Conservation (phyloP, 2,888 invertebrate genomes). For the Chymomyza amoena region DNA sequence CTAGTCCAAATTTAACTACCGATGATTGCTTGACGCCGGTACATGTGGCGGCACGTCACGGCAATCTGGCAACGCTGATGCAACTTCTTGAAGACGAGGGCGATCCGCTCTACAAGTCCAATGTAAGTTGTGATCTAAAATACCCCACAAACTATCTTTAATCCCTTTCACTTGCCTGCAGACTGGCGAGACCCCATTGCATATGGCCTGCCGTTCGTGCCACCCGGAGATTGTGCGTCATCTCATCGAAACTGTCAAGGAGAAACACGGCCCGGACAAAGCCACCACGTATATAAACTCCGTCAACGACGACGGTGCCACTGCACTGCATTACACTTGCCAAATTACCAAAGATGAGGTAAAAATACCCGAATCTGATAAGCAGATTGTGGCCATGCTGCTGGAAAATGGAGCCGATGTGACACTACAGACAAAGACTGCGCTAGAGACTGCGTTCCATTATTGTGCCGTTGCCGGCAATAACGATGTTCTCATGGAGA, state of each 20-base stretch:
- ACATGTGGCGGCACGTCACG: conserved; percentile 96
- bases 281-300: conserved; percentile 93
- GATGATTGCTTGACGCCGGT: conserved; percentile 98
- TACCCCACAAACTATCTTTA: not conserved
- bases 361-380: conserved; percentile 84
- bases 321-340: conserved; percentile 95
- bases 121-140: conserved; percentile 81
- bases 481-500: conserved; percentile 95
- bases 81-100: conserved; percentile 96
- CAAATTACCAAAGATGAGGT: conserved; percentile 92
- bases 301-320: conserved; percentile 94
- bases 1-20: conserved; percentile 95
- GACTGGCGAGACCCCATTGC: conserved; percentile 97
- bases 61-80: conserved; percentile 91
- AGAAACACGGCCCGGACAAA: conserved; percentile 86
- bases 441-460: conserved; percentile 96
- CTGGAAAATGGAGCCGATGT: conserved; percentile 96
- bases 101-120: conserved; percentile 93
- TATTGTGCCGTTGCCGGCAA: conserved; percentile 97
- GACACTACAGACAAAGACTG: conserved; percentile 89
- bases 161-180: conserved; percentile 73
- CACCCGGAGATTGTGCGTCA: conserved; percentile 91
- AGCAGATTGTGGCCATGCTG: conserved; percentile 93
- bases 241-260: conserved; percentile 90
- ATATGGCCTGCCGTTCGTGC: conserved; percentile 93